Base-by-base conservation (phyloP, 2,797 vertebrate species). In the Mastacembelus armatus region DNA sequence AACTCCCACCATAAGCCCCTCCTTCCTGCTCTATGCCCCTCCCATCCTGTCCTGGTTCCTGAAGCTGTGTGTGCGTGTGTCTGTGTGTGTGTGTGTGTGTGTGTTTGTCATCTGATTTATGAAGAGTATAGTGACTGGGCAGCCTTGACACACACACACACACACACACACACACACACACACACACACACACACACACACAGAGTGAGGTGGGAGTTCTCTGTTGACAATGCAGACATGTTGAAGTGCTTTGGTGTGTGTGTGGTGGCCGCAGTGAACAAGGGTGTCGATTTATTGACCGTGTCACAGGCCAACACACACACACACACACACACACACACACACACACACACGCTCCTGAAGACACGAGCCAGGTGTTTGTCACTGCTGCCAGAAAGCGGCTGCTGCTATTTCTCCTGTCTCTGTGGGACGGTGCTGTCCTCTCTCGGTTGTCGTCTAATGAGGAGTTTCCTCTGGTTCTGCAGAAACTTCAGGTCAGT, bases 201-300 rank as follows among this genome's bases (percentile, higher is more conserved):
- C 50, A 62, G 9, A 51, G 69, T 75, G 66, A 68, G 59, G 42
- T 78, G 71, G 68, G 71, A 80, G 71, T 84, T 69, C 66, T 83
- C 56, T 66, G 58, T 71, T 81, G 74, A 78, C 61, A 45, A 48
- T 82, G 22, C n/a, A 52, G 72, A 81, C 73, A 64, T 73, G 58
- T 74, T 73, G 75, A 74, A 83, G 75, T 58, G 74, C 65, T 48
- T 73, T 63, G 50, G 42, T 57, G 69, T 67, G 40, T 70, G 64
- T 66, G 45, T 36, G 62, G 64, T 5, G 90, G 88, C 85, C 79
- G 90, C 89, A 81, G 94, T 92, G 91, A 92, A 90, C 45, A 80
- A 90, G 77, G 78, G 54, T 73, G 93, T 95, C 92, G 78, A 95
- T 96, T 94, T 95, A 96, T 96, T 92, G 95, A 96, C 94, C 93